phyloP scores from a whole-genome alignment of 2,797 vertebrate species.

The Ficedula albicollis region DNA sequence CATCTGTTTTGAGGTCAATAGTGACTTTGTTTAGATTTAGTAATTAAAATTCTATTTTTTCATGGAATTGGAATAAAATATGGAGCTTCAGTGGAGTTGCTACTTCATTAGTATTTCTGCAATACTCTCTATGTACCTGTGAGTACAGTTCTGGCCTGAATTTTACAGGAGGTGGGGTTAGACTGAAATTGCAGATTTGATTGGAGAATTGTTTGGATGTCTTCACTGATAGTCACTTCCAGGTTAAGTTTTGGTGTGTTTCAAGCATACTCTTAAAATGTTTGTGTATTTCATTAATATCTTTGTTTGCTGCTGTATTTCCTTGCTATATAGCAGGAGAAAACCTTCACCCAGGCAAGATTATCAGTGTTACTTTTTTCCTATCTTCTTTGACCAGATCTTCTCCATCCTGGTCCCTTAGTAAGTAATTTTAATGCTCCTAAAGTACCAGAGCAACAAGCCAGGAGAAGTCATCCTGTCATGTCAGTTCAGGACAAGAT shows the following conservation, averaged over 20 bases:
- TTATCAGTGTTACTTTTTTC: background rate
- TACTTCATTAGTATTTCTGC: background rate
- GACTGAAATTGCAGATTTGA: background rate
- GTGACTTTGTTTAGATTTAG: background rate
- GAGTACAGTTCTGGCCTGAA: background rate
- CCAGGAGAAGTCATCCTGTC: background rate
- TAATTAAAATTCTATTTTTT: background rate
- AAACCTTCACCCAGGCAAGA: background rate
- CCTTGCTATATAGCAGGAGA: background rate
- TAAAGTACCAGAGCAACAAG: background rate
- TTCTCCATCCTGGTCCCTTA: background rate
- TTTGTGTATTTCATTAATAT: background rate
- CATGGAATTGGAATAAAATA: background rate
- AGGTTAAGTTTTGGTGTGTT: background rate
- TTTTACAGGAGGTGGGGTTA: background rate
- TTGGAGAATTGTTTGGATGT: background rate
- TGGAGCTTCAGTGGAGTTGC: background rate
- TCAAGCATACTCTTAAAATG: background rate
- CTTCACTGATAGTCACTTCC: background rate
- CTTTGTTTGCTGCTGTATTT: background rate
- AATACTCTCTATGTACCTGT: background rate
- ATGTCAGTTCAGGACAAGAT: background rate
- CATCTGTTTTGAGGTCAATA: background rate
- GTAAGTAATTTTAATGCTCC: background rate
- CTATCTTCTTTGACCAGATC: background rate